Base-by-base conservation (phyloP, 2,797 vertebrate genomes). In the Denticeps clupeoides region DNA sequence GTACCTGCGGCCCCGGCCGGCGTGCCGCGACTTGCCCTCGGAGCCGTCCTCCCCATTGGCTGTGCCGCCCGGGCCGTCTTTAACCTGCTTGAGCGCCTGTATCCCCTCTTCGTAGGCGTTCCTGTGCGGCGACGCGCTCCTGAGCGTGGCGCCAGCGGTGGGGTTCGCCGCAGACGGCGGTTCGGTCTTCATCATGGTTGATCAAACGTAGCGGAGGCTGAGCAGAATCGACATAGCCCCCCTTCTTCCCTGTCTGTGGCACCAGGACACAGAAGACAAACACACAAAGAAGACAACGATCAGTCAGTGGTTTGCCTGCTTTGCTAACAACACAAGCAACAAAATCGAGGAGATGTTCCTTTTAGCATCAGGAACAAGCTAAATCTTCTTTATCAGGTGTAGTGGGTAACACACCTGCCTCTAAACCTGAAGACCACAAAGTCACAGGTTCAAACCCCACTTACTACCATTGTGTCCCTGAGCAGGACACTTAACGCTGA, bases 181-280 rank as follows among this genome's bases (percentile, higher is more conserved):
- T 82, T 94, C 89, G 7, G 89, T 90, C 87, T 93, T 95, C 90
- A 95, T 89, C 93, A 95, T 97, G 79, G 69, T 90, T 78, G 75
- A 65, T 63, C 29, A 69, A 62, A 68, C 70, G 67, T 67, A 62
- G 56, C 78, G 29, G 64, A 71, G 51, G 70, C 65, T 22, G 43
- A 71, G 53, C 33, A 52, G 56, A 55, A 65, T 65, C 48, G 55
- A 51, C 64, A 66, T 58, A 66, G 54, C 64, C 60, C 50, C 35
- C 56, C 47, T 56, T 47, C 58, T 46, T 63, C 38, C 45, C 13
- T 43, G 16, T 25, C 43, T 67, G 37, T 29, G 19, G 21, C 41
- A 33, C 28, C 38, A 49, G 40, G 12, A 11, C 10, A 10, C 55
- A 16, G 32, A 45, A 13, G 35, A 23, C 29, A 42, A 27, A 38